Conservation (phyloP, 2,113 vertebrate species). For the Larimichthys crocea region DNA sequence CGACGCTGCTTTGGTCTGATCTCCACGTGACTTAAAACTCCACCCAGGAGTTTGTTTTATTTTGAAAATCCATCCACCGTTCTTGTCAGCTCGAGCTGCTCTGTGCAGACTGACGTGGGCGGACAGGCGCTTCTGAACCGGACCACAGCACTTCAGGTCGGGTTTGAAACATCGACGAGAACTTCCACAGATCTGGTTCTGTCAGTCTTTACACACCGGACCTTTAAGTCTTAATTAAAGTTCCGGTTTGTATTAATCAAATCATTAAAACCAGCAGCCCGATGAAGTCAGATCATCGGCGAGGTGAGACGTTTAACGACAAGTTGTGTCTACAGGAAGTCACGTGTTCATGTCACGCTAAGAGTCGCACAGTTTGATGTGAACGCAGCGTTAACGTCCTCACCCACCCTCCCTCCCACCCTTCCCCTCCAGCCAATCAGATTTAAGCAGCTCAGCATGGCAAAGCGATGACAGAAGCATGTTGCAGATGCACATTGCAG, state of each 20-base stretch:
- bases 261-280: neutral
- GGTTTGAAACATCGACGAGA: too few relatives aligned
- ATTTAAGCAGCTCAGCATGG: conserved; percentile 83
- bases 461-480: conserved; percentile 87
- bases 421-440: conserved; percentile 73
- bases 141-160: too few relatives aligned
- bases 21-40: too few relatives aligned
- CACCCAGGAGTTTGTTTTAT: too few relatives aligned
- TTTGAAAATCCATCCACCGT: too few relatives aligned
- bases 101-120: too few relatives aligned
- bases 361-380: conserved; percentile 1
- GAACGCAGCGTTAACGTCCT: conserved; percentile 41
- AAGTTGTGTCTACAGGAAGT: neutral
- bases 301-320: neutral
- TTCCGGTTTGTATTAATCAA: neutral
- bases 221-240: too few relatives aligned
- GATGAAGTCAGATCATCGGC: neutral
- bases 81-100: too few relatives aligned
- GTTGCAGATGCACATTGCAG: conserved; percentile 84
- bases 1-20: too few relatives aligned
- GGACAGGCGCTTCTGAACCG: too few relatives aligned
- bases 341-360: neutral
- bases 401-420: conserved; percentile 46
- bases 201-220: too few relatives aligned
- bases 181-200: too few relatives aligned